Evolutionary conservation across 1,140 invertebrate genomes (phyloP).

Genomic region (Copidosoma floridanum): DNA sequence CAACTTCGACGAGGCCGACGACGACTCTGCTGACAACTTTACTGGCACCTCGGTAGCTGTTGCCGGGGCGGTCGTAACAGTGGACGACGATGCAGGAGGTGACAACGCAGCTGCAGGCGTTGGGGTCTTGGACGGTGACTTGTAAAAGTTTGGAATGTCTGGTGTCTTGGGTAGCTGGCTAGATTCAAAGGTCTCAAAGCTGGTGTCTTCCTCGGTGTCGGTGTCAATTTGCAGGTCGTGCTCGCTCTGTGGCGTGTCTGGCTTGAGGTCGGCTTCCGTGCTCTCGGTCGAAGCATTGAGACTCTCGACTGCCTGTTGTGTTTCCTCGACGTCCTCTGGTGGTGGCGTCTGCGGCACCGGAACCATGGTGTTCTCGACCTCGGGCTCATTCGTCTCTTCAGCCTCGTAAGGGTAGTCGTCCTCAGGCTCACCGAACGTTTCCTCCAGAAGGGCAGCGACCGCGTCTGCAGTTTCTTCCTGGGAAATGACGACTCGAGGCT

Average conservation of each 20-base stretch:
- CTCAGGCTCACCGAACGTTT: constrained; percentile 72
- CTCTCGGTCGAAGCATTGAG: constrained; percentile 62
- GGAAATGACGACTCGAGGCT: constrained; percentile 79
- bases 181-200: constrained; percentile 57
- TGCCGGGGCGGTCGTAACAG: constrained; percentile 29
- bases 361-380: neutral
- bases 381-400: constrained; percentile 47
- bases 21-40: constrained; percentile 15
- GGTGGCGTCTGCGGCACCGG: neutral
- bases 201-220: constrained; percentile 74
- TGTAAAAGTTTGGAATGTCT: constrained; percentile 53
- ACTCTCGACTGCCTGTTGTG: constrained; percentile 75
- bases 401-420: constrained; percentile 58
- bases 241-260: constrained; percentile 81
- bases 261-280: constrained; percentile 71
- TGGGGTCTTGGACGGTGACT: constrained; percentile 45
- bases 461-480: constrained; percentile 92
- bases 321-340: constrained; percentile 72
- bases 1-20: constrained; percentile 28
- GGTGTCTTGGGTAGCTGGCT: constrained; percentile 53
- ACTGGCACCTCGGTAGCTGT: constrained; percentile 43
- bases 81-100: constrained; percentile 36
- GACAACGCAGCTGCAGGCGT: constrained; percentile 6
- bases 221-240: constrained; percentile 83
- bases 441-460: constrained; percentile 80